Conservation (phyloP, 2,113 vertebrate genomes). For the Raja brachyura region DNA sequence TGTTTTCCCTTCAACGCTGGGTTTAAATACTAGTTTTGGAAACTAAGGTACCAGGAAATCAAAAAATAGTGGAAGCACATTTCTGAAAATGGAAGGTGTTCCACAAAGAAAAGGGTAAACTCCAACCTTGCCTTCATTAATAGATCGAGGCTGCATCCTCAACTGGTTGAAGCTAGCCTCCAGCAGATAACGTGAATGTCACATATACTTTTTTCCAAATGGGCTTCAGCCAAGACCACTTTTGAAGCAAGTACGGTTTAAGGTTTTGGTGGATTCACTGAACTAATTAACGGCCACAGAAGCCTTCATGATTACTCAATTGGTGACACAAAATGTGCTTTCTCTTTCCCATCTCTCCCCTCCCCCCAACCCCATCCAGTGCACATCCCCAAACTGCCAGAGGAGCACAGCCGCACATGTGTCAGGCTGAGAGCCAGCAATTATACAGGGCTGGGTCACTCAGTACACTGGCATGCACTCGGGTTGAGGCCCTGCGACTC, state of each 20-base stretch:
- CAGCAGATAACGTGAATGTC: neutral
- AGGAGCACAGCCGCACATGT: neutral
- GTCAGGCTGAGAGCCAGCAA: neutral
- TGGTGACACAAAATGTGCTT: slow-evolving; percentile 27
- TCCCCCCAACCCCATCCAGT: no score
- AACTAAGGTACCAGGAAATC: neutral
- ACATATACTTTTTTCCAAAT: neutral
- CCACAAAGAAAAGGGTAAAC: neutral
- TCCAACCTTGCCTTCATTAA: neutral
- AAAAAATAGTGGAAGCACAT: neutral
- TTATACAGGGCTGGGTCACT: neutral
- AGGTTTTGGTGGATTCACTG: neutral
- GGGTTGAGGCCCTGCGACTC: neutral
- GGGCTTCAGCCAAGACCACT: neutral
- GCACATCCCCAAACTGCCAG: neutral
- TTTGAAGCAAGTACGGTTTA: neutral
- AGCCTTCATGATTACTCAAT: neutral
- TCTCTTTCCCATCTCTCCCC: neutral
- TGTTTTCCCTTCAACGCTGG: neutral
- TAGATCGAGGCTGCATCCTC: neutral
- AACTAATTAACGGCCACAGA: neutral
- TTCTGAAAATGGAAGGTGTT: neutral
- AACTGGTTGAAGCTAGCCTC: neutral
- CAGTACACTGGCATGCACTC: neutral
- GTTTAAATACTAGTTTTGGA: neutral